Conservation (phyloP, 1,140 invertebrate species). For the Heliconius himera region DNA sequence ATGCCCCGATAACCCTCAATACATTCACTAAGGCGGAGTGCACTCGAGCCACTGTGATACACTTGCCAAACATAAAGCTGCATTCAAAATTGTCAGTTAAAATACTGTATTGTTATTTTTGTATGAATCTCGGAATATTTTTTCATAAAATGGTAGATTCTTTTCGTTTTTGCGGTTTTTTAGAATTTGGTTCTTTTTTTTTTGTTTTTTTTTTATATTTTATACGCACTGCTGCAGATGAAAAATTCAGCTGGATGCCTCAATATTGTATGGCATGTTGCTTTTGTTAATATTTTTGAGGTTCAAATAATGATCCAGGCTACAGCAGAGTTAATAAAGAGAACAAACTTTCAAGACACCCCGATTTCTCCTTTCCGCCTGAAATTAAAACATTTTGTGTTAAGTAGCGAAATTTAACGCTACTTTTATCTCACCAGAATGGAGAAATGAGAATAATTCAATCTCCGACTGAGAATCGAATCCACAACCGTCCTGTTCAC, state of each 20-base stretch:
- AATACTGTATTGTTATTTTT: constrained; percentile 4
- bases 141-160: background rate
- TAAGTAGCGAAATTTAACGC: too few species aligned
- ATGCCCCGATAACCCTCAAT: background rate
- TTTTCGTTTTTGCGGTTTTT: background rate
- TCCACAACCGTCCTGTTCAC: too few species aligned
- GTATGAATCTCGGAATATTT: background rate
- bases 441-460: too few species aligned
- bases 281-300: background rate
- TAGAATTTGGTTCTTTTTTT: background rate
- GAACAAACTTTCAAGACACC: too few species aligned
- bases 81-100: background rate
- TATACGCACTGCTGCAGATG: background rate
- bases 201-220: background rate
- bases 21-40: background rate
- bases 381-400: too few species aligned
- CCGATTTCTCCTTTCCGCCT: too few species aligned
- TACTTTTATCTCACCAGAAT: too few species aligned
- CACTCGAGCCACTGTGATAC: background rate
- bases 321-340: too few species aligned
- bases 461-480: too few species aligned
- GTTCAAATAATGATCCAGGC: too few species aligned
- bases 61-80: constrained; percentile 1
- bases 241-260: background rate
- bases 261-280: background rate